phyloP scores from a whole-genome alignment of 2,888 invertebrate genomes.

The Pemphredon lugubris region DNA sequence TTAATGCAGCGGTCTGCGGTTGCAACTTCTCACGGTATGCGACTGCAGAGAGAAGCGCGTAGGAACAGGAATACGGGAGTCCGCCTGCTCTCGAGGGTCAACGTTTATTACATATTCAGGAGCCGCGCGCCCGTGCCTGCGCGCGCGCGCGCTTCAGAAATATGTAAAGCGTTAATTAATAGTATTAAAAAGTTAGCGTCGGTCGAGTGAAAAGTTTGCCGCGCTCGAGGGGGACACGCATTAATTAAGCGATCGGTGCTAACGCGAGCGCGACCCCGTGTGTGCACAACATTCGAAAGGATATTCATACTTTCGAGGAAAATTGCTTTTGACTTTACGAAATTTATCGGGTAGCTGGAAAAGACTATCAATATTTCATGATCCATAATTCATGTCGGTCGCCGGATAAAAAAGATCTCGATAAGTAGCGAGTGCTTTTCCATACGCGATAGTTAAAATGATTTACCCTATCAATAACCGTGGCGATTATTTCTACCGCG shows the following conservation, averaged over 20 bases:
- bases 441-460: slow-evolving; percentile 23
- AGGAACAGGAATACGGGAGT: no score
- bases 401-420: slow-evolving; percentile 24
- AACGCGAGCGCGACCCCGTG: background rate
- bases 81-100: no score
- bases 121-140: no score
- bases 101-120: no score
- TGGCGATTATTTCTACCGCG: no score
- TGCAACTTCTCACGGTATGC: slow-evolving; percentile 54
- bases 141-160: no score
- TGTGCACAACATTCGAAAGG: background rate
- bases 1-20: slow-evolving; percentile 75
- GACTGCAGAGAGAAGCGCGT: background rate
- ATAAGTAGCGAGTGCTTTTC: slow-evolving; percentile 10
- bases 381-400: slow-evolving; percentile 24
- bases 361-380: background rate
- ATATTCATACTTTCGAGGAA: slow-evolving; percentile 4
- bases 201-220: no score
- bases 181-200: no score
- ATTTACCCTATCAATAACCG: slow-evolving; percentile 14
- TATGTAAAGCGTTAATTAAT: no score
- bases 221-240: no score
- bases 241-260: no score
- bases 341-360: slow-evolving; percentile 2
- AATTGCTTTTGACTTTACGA: slow-evolving; percentile 11